These are phyloP conservation scores for Tupiocoris notatus DNA, from an alignment of 2,888 invertebrate species.

Conservation along the genomic window DNA sequence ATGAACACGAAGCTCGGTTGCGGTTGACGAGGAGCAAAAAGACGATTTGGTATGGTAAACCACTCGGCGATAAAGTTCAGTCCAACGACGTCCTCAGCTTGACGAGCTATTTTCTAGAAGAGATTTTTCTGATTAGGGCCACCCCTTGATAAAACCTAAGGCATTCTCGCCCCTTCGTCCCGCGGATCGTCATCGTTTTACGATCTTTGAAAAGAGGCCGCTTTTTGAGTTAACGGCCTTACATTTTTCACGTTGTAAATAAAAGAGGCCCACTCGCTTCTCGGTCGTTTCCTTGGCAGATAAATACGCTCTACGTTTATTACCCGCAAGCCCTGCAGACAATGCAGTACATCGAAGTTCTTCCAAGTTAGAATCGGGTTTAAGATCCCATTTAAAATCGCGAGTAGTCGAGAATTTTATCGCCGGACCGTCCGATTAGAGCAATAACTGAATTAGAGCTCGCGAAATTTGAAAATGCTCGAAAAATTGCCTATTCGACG, in stretches of 20 bases:
- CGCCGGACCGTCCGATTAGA: too few species aligned
- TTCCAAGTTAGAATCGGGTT: too few species aligned
- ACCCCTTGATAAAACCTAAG: neutral
- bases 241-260: neutral
- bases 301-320: too few species aligned
- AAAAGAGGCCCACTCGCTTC: too few species aligned
- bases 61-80: neutral
- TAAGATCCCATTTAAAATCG: too few species aligned
- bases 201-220: neutral
- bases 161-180: neutral
- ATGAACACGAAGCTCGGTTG: neutral
- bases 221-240: neutral
- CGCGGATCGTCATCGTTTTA: neutral
- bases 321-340: too few species aligned
- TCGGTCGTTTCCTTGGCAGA: too few species aligned
- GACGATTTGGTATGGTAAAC: neutral
- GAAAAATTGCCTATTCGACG: too few species aligned
- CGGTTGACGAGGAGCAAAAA: neutral
- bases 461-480: too few species aligned
- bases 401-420: too few species aligned
- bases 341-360: too few species aligned
- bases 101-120: neutral
- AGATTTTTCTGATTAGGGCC: neutral
- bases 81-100: neutral
- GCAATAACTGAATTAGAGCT: too few species aligned